Evolutionary conservation across 2,113 vertebrate species (phyloP).

Genomic region (Bucco capensis): DNA sequence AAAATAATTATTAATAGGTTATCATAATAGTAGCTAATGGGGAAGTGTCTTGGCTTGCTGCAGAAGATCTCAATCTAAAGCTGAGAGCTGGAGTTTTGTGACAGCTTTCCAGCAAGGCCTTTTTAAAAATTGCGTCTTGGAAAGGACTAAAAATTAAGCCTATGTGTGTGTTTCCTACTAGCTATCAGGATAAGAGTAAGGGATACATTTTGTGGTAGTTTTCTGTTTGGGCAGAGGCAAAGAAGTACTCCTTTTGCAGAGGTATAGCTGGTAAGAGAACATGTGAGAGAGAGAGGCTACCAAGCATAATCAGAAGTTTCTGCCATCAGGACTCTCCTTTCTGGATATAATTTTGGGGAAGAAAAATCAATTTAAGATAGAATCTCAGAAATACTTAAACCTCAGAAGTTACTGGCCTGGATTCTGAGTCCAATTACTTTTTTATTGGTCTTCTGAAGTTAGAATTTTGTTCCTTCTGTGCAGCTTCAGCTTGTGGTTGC

Average conservation of each 20-base stretch:
- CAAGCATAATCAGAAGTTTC: neutral
- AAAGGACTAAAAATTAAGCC: neutral
- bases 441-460: conserved; percentile 16
- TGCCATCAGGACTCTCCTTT: neutral
- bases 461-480: neutral
- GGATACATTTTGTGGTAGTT: neutral
- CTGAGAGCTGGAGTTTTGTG: neutral
- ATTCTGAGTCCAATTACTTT: neutral
- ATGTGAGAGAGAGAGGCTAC: rapidly evolving
- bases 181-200: neutral
- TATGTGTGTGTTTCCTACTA: neutral
- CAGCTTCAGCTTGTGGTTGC: neutral
- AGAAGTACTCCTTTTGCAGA: neutral
- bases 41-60: conserved; percentile 4
- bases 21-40: neutral
- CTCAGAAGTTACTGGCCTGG: neutral
- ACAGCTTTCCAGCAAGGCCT: neutral
- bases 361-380: neutral
- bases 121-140: neutral
- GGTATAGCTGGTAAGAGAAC: neutral
- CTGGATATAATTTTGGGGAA: neutral
- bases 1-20: conserved; percentile 48
- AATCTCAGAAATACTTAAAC: neutral
- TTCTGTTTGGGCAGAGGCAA: neutral
- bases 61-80: conserved; percentile 2